Evolutionary conservation across 1,140 invertebrate genomes (phyloP), one percentile per base, ranked within the genome.

Genomic region (Euschistus heros): DNA sequence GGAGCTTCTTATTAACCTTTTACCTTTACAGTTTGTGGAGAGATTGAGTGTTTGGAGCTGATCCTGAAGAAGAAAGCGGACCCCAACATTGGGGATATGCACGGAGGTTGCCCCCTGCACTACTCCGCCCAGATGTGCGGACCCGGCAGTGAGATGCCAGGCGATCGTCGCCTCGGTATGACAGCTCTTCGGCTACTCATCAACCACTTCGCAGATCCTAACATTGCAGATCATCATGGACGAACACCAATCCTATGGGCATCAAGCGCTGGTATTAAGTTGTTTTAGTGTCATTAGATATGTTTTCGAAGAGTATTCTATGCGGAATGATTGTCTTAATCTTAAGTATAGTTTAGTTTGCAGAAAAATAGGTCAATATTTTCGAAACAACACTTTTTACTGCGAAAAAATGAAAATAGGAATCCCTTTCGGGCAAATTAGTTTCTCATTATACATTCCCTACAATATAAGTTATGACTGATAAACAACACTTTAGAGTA

Each of bases 91-190:
- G 85, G 92, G 0, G 96, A 98, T 76, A 86, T 92, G 64, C 92
- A 97, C 73, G 91, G 92, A 6, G 96, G 95, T 13, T 93, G 89
- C 72, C 94, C 96, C 0, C 78, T 98, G 24, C 96, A 99, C 75
- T 99, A 98, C 77, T 94, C 95, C 0, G 93, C 94, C 20, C 94
- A 97, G 76, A 94, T 96, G 84, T 94, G 92, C 73, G 92, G 89
- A 1, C 84, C 86, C 18, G 84, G 84, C 6, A 83, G 82, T 13
- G 86, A 86, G 66, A 82, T 83, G 65, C 85, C 86, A 44, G 73
- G 75, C 66, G 76, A 77, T 69, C 70, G 71, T 70, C 69, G 66
- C 68, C 73, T 79, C 2, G 89, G 90, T 0, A 74, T 94, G 27
- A 84, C 88, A 73, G 88, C 96, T 18, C 79, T 97, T 1, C 84